Percentiles rank a stretch among this genome's conserved stretches.
Evolutionary conservation across 2,888 invertebrate genomes (phyloP).

Genomic region (Lepidocyrtinus sp.): DNA sequence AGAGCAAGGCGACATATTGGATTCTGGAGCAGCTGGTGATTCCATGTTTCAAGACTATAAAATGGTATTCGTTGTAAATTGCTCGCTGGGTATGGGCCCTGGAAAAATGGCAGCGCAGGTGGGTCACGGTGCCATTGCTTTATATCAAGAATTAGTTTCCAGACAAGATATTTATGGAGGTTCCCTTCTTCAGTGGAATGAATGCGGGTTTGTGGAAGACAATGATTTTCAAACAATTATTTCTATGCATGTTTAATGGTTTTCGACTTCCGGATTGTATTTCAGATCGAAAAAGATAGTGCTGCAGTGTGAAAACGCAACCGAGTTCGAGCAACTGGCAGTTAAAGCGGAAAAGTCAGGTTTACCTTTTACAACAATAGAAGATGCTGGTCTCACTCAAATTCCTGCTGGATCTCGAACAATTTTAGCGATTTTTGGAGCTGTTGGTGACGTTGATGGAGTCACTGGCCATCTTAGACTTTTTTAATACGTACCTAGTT

Average conservation of each 20-base stretch:
- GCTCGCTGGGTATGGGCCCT: constrained; percentile 68
- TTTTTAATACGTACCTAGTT: too few species aligned
- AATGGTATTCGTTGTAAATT: constrained; percentile 69
- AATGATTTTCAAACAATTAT: too few species aligned
- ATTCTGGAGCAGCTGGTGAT: constrained; percentile 53
- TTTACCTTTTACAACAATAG: constrained; percentile 62
- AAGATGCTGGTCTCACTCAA: constrained; percentile 73
- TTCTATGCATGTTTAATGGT: too few species aligned
- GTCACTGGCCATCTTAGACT: constrained; percentile 72
- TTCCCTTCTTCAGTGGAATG: constrained; percentile 69
- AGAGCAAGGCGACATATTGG: constrained; percentile 60
- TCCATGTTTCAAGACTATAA: constrained; percentile 68
- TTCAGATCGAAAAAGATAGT: constrained; percentile 74
- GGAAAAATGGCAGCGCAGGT: constrained; percentile 70
- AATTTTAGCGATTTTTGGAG: constrained; percentile 75
- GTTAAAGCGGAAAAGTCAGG: constrained; percentile 67
- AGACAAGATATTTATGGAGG: constrained; percentile 69
- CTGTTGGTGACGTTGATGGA: constrained; percentile 73
- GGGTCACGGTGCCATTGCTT: constrained; percentile 66
- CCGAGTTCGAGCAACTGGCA: constrained; percentile 72
- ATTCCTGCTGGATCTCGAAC: constrained; percentile 74
- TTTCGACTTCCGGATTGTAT: too few species aligned
- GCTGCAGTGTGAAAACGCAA: constrained; percentile 72
- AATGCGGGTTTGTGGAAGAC: constrained; percentile 69
- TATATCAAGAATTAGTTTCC: constrained; percentile 67